Evolutionary conservation across 2,113 vertebrate genomes (phyloP), one percentile per base, ranked within the genome.

Genomic region (Spilogale gracilis): DNA sequence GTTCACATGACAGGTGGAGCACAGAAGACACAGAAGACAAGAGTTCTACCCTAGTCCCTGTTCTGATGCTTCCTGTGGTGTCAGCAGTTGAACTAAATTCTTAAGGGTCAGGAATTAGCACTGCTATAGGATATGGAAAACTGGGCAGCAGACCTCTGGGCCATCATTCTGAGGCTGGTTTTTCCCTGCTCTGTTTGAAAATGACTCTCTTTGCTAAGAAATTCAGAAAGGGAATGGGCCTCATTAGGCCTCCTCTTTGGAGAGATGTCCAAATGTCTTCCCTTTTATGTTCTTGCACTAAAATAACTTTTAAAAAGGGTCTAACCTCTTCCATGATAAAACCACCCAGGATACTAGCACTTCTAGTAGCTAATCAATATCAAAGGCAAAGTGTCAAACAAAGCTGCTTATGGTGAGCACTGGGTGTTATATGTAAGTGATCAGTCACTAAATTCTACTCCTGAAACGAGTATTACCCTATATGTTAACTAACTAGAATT

Each of bases 331-430:
- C 32, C 58, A 23, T 94, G 54, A 87, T 82, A 86, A 81, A 89
- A 89, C 10, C 32, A 88, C 48, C 18, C 84, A 50, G 32, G 61
- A 32, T 93, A 65, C 8, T 38, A 87, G 45, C 50, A 79, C 88
- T 93, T 95, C n/a, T 84, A 12, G 45, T 81, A 89, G 20, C 71
- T 61, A 94, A 76, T 73, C 56, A 97, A 48, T 92, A 86, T 76
- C 78, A 96, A 95, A 96, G 43, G 74, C 73, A 89, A 27, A 50
- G 25, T 69, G 61, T 48, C 76, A 17, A 13, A 60, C 54, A 79
- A 54, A 82, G 3, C 16, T 69, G 67, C 67, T 69, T 69, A 18
- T 38, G n/a, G 18, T 69, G 32, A 69, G 17, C 32, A 38, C 67
- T 69, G 8, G 17, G 8, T 69, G 32, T 69, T 69, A 69, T 38